These are phyloP conservation scores for Plebejus anna DNA, from an alignment of 2,888 invertebrate species.

Conservation along the genomic window DNA sequence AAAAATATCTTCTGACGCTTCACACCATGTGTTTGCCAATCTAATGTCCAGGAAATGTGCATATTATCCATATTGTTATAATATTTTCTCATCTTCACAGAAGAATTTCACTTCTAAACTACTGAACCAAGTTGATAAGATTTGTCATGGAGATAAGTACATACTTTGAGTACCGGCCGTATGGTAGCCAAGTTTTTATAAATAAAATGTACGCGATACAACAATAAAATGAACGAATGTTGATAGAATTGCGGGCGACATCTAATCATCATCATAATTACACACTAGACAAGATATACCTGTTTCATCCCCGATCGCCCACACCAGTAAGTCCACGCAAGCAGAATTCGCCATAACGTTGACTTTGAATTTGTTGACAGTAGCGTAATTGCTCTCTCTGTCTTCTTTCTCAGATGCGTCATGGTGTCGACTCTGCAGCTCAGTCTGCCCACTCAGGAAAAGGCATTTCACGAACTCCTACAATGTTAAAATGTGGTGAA, in stretches of 20 bases:
- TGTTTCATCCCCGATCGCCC: conserved; percentile 98
- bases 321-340: conserved; percentile 97
- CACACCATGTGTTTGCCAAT: not conserved
- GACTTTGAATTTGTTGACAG: conserved; percentile 94
- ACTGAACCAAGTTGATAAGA: too few species aligned
- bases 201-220: too few species aligned
- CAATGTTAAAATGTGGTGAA: conserved; percentile 33
- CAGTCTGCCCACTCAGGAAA: conserved; percentile 95
- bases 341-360: conserved; percentile 98
- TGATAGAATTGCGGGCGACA: too few species aligned
- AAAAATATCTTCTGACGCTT: not conserved
- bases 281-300: conserved; percentile 76
- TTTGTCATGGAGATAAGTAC: too few species aligned
- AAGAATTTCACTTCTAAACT: too few species aligned
- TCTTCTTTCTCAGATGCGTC: conserved; percentile 92
- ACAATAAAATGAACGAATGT: too few species aligned
- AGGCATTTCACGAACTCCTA: conserved; percentile 93
- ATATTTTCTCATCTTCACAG: too few species aligned
- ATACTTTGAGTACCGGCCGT: too few species aligned
- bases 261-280: not conserved
- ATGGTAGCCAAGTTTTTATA: too few species aligned
- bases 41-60: too few species aligned
- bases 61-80: too few species aligned
- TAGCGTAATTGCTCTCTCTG: conserved; percentile 87
- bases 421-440: conserved; percentile 91